These are phyloP conservation scores for Apodemia mormo DNA, from an alignment of 2,888 invertebrate genomes.

Conservation along the genomic window DNA sequence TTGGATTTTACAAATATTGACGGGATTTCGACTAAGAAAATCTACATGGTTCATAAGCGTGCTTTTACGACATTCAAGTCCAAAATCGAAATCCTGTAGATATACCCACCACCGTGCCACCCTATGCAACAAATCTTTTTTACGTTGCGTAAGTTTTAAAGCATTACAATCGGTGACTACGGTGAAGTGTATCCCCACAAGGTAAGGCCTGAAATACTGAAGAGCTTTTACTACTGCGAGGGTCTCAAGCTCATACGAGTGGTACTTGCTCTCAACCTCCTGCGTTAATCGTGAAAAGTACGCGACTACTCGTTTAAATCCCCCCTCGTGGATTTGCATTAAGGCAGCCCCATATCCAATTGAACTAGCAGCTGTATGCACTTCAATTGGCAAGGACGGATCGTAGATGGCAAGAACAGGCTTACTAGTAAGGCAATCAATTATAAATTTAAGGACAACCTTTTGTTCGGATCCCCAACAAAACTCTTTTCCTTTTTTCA, in stretches of 20 bases:
- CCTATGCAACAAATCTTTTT: slow-evolving; percentile 32
- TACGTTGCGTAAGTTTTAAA: slow-evolving; percentile 40
- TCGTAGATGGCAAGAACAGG: slow-evolving; percentile 26
- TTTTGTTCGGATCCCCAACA: slow-evolving; percentile 9
- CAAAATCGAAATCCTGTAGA: slow-evolving; percentile 23
- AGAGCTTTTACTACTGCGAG: slow-evolving; percentile 36
- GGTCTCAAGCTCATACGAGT: slow-evolving; percentile 35
- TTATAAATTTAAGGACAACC: not conserved
- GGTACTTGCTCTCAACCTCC: slow-evolving; percentile 35
- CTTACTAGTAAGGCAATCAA: slow-evolving; percentile 19
- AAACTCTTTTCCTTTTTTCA: slow-evolving; percentile 23
- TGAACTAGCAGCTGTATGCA: slow-evolving; percentile 42
- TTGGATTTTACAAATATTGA: not conserved
- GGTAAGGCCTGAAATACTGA: slow-evolving; percentile 36
- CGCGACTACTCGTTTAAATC: slow-evolving; percentile 23
- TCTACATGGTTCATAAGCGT: no score
- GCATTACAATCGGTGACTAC: slow-evolving; percentile 46
- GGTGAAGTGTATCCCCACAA: slow-evolving; percentile 33
- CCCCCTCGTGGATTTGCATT: slow-evolving; percentile 31
- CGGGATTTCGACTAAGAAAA: slow-evolving; percentile 19
- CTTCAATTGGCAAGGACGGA: slow-evolving; percentile 35
- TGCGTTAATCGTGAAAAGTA: slow-evolving; percentile 35
- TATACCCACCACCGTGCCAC: slow-evolving; percentile 17
- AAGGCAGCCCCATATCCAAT: slow-evolving; percentile 41
- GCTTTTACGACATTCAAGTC: slow-evolving; percentile 16